Conservation (phyloP, 64 coral and sea anemone genomes). For the Stylophora pistillata region DNA sequence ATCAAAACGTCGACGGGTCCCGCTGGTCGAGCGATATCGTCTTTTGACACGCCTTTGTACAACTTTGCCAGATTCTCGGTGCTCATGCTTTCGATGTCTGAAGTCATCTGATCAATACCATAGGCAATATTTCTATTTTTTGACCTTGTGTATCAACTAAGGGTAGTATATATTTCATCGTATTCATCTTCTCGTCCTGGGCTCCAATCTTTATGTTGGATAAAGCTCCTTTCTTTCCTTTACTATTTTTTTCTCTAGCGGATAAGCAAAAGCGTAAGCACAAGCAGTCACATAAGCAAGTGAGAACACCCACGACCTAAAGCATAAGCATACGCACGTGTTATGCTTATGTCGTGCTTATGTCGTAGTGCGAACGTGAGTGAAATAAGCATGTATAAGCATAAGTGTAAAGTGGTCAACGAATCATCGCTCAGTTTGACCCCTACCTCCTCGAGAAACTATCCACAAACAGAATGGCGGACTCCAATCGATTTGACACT, state of each 20-base stretch:
- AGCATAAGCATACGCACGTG: conserved; percentile 16
- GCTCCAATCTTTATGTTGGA: conserved; percentile 9
- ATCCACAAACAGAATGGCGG: conserved; percentile 41
- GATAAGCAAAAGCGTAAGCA: no score
- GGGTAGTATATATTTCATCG: conserved; percentile 26
- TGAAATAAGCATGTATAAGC: no score
- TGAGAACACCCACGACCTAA: no score
- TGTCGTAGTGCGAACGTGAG: no score
- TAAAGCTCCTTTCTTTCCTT: conserved; percentile 20
- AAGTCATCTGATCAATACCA: conserved; percentile 50
- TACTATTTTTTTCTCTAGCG: conserved; percentile 24
- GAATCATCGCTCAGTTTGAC: conserved; percentile 39
- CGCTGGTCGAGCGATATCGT: no score
- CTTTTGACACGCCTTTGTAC: no score
- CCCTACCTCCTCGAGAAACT: conserved; percentile 37
- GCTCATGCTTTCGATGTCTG: conserved; percentile 18
- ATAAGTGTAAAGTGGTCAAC: no score
- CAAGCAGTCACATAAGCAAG: no score
- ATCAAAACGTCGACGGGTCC: no score
- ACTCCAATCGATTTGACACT: neutral
- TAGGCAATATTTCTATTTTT: neutral
- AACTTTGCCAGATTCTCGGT: neutral
- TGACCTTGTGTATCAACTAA: conserved; percentile 35
- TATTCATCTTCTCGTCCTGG: conserved; percentile 27
- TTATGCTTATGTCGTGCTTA: no score